Percentiles rank a stretch among this genome's conserved stretches.
These are phyloP conservation scores for Cotesia typhae DNA, from an alignment of 1,140 invertebrate genomes.

Conservation along the genomic window DNA sequence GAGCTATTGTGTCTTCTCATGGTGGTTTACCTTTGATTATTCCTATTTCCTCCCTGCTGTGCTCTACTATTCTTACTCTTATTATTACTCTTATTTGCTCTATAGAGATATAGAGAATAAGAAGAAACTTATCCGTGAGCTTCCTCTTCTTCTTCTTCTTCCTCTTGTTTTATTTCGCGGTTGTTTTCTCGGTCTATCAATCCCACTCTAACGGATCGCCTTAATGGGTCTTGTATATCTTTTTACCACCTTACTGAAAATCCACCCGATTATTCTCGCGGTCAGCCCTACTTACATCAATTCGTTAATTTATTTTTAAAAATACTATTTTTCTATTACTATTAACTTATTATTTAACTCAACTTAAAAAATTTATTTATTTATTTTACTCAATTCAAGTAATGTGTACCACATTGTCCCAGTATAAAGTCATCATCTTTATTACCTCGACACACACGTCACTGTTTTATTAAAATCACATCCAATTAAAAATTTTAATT, in stretches of 20 bases:
- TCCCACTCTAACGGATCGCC: constrained; percentile 43
- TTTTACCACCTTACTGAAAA: background rate
- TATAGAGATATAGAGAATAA: too few relatives aligned
- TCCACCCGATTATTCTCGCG: constrained; percentile 15
- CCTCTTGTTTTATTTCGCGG: constrained; percentile 24
- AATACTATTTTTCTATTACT: too few relatives aligned
- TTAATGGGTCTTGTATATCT: constrained; percentile 44
- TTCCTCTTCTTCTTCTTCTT: background rate
- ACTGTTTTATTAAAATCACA: background rate
- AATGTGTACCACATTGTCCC: constrained; percentile 10
- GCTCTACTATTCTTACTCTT: too few relatives aligned
- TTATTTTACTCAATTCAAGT: background rate
- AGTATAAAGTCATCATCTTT: constrained; percentile 2
- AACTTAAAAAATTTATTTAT: too few relatives aligned
- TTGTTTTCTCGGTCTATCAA: constrained; percentile 39
- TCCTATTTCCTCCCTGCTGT: too few relatives aligned
- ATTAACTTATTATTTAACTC: too few relatives aligned
- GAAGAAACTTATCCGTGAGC: too few relatives aligned
- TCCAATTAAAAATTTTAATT: background rate
- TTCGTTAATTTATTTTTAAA: too few relatives aligned
- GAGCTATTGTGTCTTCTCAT: too few relatives aligned
- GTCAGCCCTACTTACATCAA: background rate
- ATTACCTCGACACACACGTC: constrained; percentile 1
- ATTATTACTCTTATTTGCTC: too few relatives aligned
- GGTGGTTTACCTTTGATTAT: too few relatives aligned